Base-by-base conservation (phyloP, 1,140 invertebrate species). In the Ceratitis capitata region DNA sequence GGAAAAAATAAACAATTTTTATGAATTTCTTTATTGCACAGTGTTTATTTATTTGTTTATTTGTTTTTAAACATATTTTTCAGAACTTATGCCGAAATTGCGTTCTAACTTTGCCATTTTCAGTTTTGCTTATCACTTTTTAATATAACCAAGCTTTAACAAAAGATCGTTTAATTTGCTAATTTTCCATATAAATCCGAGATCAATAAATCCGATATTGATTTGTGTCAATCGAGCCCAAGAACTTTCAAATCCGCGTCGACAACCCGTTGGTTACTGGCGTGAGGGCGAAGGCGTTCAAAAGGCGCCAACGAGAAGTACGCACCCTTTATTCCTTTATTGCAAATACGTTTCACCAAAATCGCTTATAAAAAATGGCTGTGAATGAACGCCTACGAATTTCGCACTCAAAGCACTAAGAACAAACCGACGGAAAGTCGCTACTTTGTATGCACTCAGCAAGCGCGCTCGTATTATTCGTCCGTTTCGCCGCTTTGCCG, bases 391-490 rank as follows among this genome's bases (percentile, higher is more conserved):
- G 61, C 61, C 14, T 19, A 32, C n/a, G n/a, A n/a, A n/a, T n/a
- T 69, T 35, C n/a, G 5, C 2, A 6, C 32, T 35, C n/a, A 32
- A 29, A 29, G 26, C 16, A 29, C 29, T 35, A 69, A 29, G n/a
- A n/a, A n/a, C n/a, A n/a, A 69, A 35, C 61, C 61, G 61, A 39
- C 61, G 61, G 61, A 35, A 69, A n/a, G n/a, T n/a, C n/a, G n/a
- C n/a, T n/a, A n/a, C n/a, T n/a, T n/a, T n/a, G n/a, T n/a, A 23
- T 69, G 3, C 12, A 29, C 2, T 19, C 29, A 29, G 19, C 10
- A n/a, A n/a, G 42, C 58, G 58, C 83, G 84, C 56, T 84, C 69
- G 84, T 85, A 87, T 86, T 51, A 14, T 42, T n/a, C 84, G 86
- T 86, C 19, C 39, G 47, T n/a, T 82, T 82, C 56, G 82, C 16